Evolutionary conservation across 2,797 vertebrate genomes (phyloP).

Genomic region (Lepilemur ruficaudatus): DNA sequence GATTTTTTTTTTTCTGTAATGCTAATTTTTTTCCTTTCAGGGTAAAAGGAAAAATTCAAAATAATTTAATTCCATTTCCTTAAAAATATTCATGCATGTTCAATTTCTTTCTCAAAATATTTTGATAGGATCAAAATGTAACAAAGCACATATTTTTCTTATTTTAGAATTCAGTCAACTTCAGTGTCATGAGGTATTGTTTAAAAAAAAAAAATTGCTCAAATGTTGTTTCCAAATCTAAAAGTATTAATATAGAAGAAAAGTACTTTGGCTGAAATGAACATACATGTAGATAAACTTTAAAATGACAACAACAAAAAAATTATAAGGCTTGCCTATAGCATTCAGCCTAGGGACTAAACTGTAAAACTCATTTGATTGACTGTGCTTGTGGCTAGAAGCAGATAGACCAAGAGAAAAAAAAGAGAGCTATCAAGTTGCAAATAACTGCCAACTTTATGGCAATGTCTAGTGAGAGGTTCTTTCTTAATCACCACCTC

Average conservation of each 20-base stretch:
- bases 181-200: background rate
- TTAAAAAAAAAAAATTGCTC: background rate
- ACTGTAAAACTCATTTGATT: background rate
- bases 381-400: background rate
- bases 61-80: background rate
- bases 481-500: background rate
- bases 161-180: background rate
- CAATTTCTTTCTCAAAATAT: slow-evolving; percentile 13
- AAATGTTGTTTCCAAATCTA: background rate
- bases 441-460: background rate
- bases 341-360: background rate
- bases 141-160: background rate
- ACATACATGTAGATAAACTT: background rate
- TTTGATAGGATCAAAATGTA: background rate
- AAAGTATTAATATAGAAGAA: background rate
- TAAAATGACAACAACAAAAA: background rate
- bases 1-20: background rate
- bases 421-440: background rate
- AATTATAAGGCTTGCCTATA: background rate
- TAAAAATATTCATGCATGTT: background rate
- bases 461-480: background rate
- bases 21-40: background rate
- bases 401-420: background rate
- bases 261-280: background rate
- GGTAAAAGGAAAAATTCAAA: background rate